Conservation (phyloP, 2,797 vertebrate species). For the Miichthys miiuy region DNA sequence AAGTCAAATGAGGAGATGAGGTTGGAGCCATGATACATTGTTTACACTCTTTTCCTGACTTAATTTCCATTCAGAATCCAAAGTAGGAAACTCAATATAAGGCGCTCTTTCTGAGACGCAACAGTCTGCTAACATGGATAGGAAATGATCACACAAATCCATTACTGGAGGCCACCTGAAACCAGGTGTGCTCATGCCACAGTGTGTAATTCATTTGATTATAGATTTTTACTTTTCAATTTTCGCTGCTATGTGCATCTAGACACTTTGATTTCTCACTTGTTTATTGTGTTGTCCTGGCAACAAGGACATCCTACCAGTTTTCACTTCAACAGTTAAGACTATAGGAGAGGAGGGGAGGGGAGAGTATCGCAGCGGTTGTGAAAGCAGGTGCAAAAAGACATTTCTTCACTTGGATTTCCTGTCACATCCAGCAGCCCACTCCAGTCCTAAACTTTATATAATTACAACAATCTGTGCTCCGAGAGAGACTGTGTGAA, state of each 20-base stretch:
- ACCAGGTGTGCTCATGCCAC: constrained; percentile 66
- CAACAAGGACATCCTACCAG: constrained; percentile 57
- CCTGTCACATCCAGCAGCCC: constrained; percentile 77
- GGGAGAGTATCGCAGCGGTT: constrained; percentile 43
- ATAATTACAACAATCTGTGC: constrained; percentile 85
- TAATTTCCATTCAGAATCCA: constrained; percentile 49
- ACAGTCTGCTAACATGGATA: constrained; percentile 49
- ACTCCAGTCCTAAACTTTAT: constrained; percentile 83
- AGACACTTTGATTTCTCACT: constrained; percentile 56
- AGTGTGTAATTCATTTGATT: constrained; percentile 72
- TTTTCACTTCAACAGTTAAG: constrained; percentile 35
- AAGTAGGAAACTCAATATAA: constrained; percentile 55
- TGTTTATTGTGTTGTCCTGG: constrained; percentile 70
- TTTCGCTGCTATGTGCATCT: constrained; percentile 43
- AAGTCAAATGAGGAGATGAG: constrained; percentile 32
- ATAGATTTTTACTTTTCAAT: constrained; percentile 65
- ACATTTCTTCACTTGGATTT: constrained; percentile 74
- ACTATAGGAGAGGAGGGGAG: constrained; percentile 34
- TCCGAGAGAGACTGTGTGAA: constrained; percentile 80
- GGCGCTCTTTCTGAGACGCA: constrained; percentile 38
- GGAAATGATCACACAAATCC: constrained; percentile 64
- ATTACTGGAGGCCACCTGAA: constrained; percentile 58
- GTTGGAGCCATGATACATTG: constrained; percentile 8
- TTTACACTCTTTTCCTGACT: constrained; percentile 56
- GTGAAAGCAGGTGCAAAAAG: constrained; percentile 78